phyloP scores from a whole-genome alignment of 1,140 invertebrate genomes.

The Penaeus japonicus region DNA sequence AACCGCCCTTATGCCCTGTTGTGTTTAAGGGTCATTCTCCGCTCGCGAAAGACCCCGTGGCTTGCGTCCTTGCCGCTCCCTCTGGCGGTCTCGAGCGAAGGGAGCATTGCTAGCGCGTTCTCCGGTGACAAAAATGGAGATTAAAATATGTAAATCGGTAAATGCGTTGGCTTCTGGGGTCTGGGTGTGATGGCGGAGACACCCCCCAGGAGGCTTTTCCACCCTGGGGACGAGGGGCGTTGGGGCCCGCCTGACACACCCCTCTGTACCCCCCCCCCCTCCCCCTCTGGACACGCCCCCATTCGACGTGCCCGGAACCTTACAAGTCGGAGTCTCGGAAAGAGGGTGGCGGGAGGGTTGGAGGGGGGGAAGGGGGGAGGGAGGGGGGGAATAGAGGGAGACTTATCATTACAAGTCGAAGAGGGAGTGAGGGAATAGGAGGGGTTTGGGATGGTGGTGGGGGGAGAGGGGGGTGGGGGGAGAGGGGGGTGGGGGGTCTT shows the following conservation, averaged over 20 bases:
- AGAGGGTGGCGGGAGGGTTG: neutral
- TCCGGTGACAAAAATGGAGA: slow-evolving; percentile 42
- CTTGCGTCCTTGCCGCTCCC: neutral
- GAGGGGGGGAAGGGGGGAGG: neutral
- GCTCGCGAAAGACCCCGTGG: neutral
- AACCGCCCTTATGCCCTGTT: neutral
- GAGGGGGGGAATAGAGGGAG: neutral
- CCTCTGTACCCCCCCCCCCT: too few relatives aligned
- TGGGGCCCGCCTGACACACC: too few relatives aligned
- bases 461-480: neutral
- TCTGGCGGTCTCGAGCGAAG: neutral
- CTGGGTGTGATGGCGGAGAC: too few relatives aligned
- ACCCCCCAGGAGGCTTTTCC: too few relatives aligned
- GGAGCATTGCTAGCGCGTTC: neutral
- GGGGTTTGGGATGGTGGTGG: neutral
- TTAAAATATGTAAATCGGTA: slow-evolving; percentile 48
- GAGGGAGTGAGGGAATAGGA: neutral
- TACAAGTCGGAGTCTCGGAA: neutral
- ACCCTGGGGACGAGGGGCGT: neutral
- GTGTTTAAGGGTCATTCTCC: neutral
- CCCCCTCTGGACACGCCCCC: too few relatives aligned
- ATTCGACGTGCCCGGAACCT: too few relatives aligned
- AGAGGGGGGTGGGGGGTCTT: neutral
- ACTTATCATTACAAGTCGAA: neutral
- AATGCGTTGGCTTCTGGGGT: slow-evolving; percentile 32